Conservation (phyloP, 2,797 vertebrate genomes). For the Aldrovandia affinis region DNA sequence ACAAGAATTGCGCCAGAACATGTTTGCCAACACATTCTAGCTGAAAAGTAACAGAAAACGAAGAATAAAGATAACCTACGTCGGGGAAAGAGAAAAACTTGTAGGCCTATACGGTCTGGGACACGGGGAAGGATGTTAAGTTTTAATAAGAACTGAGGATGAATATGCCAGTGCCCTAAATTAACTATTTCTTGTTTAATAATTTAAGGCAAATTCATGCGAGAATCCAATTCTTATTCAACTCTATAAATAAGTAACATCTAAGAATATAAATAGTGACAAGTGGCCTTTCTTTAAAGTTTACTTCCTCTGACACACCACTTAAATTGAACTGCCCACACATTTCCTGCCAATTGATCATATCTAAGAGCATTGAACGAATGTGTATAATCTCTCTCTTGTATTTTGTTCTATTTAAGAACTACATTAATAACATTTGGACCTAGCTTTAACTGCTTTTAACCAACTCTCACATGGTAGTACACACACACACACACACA, state of each 20-base stretch:
- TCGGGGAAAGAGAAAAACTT: background rate
- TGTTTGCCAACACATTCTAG: background rate
- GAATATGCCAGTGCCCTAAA: slow-evolving; percentile 74
- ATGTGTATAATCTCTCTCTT: background rate
- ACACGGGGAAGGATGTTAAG: slow-evolving; percentile 56
- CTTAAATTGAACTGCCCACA: background rate
- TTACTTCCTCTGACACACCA: slow-evolving; percentile 51
- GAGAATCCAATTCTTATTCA: slow-evolving; percentile 80
- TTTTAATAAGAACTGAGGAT: slow-evolving; percentile 79
- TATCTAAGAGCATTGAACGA: background rate
- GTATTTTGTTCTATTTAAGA: background rate
- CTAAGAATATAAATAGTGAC: slow-evolving; percentile 80
- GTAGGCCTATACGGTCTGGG: background rate
- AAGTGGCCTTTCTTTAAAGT: slow-evolving; percentile 69
- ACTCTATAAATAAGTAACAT: slow-evolving; percentile 78
- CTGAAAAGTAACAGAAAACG: background rate
- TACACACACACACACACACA: too few species aligned
- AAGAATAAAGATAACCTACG: background rate
- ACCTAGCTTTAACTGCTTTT: background rate
- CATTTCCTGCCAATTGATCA: background rate
- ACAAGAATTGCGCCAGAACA: background rate
- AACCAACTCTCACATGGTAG: too few species aligned
- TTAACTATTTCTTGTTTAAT: slow-evolving; percentile 80
- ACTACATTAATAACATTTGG: background rate
- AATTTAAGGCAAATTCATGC: slow-evolving; percentile 77